These are phyloP conservation scores for Acanthosepion lycidas DNA, from an alignment of 2,888 invertebrate species.

Conservation along the genomic window DNA sequence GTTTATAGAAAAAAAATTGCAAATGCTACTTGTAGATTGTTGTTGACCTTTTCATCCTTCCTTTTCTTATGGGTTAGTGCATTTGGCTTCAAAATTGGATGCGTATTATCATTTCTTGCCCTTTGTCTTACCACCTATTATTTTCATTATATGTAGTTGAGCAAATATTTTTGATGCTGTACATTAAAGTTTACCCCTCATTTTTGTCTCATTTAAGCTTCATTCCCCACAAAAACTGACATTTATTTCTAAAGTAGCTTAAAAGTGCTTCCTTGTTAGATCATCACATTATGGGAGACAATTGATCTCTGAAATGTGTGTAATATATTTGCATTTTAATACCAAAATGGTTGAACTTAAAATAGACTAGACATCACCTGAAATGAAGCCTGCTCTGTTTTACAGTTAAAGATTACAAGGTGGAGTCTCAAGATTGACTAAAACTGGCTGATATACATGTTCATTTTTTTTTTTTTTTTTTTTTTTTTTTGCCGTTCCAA, in stretches of 20 bases:
- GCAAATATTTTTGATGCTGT: not conserved
- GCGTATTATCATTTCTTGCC: not conserved
- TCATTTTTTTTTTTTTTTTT: too few relatives aligned
- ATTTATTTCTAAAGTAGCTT: not conserved
- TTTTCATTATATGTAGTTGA: not conserved
- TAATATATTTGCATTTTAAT: too few relatives aligned
- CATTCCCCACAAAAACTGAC: not conserved
- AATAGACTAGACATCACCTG: too few relatives aligned
- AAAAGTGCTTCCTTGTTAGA: not conserved
- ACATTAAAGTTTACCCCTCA: not conserved
- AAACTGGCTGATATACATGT: too few relatives aligned
- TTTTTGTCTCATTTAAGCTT: not conserved
- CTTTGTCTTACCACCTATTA: not conserved
- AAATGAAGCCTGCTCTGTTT: too few relatives aligned
- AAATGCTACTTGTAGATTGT: not conserved
- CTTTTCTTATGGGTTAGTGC: not conserved
- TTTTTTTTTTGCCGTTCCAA: too few relatives aligned
- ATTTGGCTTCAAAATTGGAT: not conserved
- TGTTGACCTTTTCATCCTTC: slow-evolving; percentile 6
- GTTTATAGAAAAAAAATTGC: not conserved
- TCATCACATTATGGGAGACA: not conserved
- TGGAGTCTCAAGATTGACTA: too few relatives aligned
- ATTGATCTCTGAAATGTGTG: not conserved
- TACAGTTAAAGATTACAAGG: too few relatives aligned
- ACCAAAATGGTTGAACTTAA: too few relatives aligned